phyloP scores from a whole-genome alignment of 2,888 invertebrate genomes.

The Eristalis arbustorum region DNA sequence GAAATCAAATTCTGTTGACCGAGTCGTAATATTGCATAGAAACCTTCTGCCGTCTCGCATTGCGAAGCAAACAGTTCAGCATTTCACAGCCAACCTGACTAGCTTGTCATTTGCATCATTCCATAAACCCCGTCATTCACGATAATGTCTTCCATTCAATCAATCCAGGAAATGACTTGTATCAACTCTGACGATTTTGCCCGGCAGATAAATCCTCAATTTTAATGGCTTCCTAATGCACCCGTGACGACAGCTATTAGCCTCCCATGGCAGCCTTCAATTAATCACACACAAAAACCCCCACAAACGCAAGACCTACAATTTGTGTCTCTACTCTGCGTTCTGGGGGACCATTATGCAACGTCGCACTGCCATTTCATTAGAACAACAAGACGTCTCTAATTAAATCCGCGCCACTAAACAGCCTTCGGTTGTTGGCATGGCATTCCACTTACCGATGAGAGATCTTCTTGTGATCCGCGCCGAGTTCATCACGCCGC shows the following conservation, averaged over 20 bases:
- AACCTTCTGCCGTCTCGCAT: no score
- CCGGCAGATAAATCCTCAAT: neutral
- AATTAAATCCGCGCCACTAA: slow-evolving; percentile 15
- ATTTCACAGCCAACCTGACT: neutral
- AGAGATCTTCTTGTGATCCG: slow-evolving; percentile 6
- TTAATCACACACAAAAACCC: slow-evolving; percentile 21
- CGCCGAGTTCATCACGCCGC: neutral
- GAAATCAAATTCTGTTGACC: no score
- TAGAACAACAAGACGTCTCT: slow-evolving; percentile 32
- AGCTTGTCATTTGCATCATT: neutral
- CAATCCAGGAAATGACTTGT: slow-evolving; percentile 11
- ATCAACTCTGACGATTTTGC: neutral
- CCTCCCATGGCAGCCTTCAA: slow-evolving; percentile 12
- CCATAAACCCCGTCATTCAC: neutral
- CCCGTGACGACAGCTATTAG: slow-evolving; percentile 36
- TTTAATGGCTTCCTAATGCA: slow-evolving; percentile 15
- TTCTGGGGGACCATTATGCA: neutral
- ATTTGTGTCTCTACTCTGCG: neutral
- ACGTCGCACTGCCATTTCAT: neutral
- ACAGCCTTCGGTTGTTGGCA: neutral
- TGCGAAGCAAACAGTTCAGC: neutral
- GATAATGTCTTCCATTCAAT: neutral
- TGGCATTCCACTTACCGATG: slow-evolving; percentile 9
- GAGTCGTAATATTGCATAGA: no score
- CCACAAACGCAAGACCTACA: neutral